Evolutionary conservation across 2,797 vertebrate genomes (phyloP), one percentile per base, ranked within the genome.

Genomic region (Xerus rutilus): DNA sequence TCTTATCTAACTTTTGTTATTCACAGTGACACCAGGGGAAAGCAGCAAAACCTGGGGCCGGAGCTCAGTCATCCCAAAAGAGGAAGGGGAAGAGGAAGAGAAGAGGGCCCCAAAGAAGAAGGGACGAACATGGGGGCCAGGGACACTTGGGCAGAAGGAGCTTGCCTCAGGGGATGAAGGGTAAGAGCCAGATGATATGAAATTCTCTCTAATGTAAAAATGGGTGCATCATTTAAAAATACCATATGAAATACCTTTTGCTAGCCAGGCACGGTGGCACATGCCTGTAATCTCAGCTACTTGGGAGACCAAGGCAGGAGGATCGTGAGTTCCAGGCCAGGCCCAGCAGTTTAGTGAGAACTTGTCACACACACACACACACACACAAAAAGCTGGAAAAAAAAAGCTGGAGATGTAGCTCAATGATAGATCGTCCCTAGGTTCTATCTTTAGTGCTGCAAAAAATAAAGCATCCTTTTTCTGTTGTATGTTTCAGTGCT

Each of bases 91-190:
- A 1, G 99, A 99, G 59, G 99, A 99, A 39, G 99, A 99, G 96
- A 99, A 99, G 98, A 99, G 99, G 97, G 98, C 99, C 30, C 99
- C 99, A 77, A 99, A 99, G 97, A 99, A 99, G 97, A 99, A 99
- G 97, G 99, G 99, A 23, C 98, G 99, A 52, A 98, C 99, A 0
- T 99, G 99, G 96, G 99, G 99, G 8, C 98, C 99, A 1, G 99
- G 99, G 13, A 98, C 99, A 0, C 97, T 98, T 91, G 98, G 98
- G 86, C 98, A 99, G 96, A 99, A 99, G 96, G 99, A 99, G 54
- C 96, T 98, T 70, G 98, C 99, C 98, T 99, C 99, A 32, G 99
- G 99, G 78, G 99, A 99, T 39, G 99, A 99, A 94, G 98, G 99
- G 99, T 99, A 98, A 99, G 98, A 90, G 77, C 76, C 69, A 64